Conservation (phyloP, 2,888 invertebrate genomes). For the Ichneumon xanthorius region DNA sequence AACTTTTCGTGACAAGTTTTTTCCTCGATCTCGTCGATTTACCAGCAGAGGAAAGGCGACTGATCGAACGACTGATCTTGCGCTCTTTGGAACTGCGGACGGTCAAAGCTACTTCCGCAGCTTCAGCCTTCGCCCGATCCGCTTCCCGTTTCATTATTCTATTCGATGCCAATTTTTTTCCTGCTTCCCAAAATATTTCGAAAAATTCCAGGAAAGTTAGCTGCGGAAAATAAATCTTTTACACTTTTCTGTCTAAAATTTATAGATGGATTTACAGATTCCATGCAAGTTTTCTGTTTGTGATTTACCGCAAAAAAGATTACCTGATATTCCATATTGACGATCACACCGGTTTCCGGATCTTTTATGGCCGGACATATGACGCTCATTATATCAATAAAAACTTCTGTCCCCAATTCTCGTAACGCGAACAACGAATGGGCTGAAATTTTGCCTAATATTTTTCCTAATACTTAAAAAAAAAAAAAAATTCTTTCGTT, state of each 20-base stretch:
- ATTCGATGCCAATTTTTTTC: constrained; percentile 54
- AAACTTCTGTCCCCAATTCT: constrained; percentile 77
- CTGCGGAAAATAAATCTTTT: constrained; percentile 65
- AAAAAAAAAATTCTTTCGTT: not conserved
- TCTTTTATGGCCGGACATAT: constrained; percentile 86
- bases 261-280: not conserved
- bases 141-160: constrained; percentile 31
- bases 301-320: not conserved
- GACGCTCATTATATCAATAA: constrained; percentile 78
- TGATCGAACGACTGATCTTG: constrained; percentile 11
- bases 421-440: constrained; percentile 78
- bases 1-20: constrained; percentile 47
- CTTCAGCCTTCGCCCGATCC: not conserved
- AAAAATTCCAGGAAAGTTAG: constrained; percentile 88
- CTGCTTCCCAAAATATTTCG: constrained; percentile 85
- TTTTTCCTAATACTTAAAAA: not conserved
- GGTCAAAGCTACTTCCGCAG: constrained; percentile 33
- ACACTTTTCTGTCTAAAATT: not conserved
- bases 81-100: constrained; percentile 2
- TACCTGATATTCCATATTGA: constrained; percentile 85
- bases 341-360: constrained; percentile 79
- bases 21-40: constrained; percentile 40
- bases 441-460: constrained; percentile 55
- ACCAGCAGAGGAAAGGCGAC: constrained; percentile 27
- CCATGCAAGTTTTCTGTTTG: not conserved